Evolutionary conservation across 2,888 invertebrate genomes (phyloP).

Genomic region (Caenorhabditis sp.): DNA sequence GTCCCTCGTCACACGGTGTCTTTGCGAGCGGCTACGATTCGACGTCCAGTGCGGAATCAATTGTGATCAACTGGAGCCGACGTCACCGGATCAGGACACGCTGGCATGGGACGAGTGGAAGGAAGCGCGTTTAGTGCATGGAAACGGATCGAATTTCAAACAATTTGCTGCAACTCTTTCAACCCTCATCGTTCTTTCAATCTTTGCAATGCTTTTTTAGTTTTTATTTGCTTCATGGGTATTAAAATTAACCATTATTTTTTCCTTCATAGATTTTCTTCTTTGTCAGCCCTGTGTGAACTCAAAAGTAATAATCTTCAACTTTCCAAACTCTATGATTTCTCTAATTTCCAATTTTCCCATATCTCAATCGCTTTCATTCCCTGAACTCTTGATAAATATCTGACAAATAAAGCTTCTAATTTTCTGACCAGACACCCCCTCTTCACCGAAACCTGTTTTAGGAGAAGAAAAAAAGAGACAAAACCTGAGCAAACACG

Average conservation of each 20-base stretch:
- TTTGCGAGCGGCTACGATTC: conserved; percentile 71
- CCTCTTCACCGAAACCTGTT: conserved; percentile 9
- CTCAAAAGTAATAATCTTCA: too few species aligned
- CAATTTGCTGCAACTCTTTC: conserved; percentile 22
- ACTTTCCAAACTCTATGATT: too few species aligned
- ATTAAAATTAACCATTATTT: neutral
- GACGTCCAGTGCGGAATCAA: conserved; percentile 69
- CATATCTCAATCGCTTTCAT: neutral
- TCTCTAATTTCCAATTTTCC: neutral
- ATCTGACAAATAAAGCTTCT: neutral
- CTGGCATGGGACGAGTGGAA: conserved; percentile 75
- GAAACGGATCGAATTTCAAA: conserved; percentile 20
- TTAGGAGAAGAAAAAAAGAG: neutral
- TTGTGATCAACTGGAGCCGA: conserved; percentile 70
- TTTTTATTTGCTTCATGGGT: neutral
- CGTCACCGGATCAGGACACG: conserved; percentile 70
- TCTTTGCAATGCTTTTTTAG: conserved; percentile 23
- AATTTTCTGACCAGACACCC: conserved; percentile 16
- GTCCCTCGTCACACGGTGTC: conserved; percentile 73
- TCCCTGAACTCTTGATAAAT: neutral
- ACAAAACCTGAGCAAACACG: conserved; percentile 42
- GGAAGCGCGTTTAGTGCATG: conserved; percentile 64
- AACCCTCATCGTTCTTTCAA: conserved; percentile 20
- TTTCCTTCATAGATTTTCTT: neutral
- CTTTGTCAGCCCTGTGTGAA: too few species aligned